A percentile compares a stretch with the other conserved stretches of the same genome.
These are phyloP conservation scores for Osedax frankpressi DNA, from an alignment of 2,888 invertebrate genomes.

Conservation along the genomic window DNA sequence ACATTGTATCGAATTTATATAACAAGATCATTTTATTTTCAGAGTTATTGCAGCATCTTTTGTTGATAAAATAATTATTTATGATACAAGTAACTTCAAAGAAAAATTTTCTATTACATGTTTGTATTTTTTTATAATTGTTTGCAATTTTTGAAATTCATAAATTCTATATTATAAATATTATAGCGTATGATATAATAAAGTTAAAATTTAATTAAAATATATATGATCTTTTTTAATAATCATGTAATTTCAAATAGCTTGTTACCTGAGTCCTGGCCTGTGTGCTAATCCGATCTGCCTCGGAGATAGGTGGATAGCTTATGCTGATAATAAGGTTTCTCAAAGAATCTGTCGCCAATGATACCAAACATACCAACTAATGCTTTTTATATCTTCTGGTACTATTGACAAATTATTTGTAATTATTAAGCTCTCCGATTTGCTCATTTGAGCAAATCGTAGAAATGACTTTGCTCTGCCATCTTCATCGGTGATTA, in stretches of 20 bases:
- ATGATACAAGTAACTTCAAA: conserved; percentile 75
- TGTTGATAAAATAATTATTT: conserved; percentile 75
- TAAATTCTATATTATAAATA: neutral
- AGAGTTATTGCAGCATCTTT: conserved; percentile 75
- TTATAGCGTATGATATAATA: neutral
- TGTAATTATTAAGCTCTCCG: too few species aligned
- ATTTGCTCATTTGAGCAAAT: too few species aligned
- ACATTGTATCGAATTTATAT: neutral
- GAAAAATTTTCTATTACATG: conserved; percentile 74
- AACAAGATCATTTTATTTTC: conserved; percentile 22
- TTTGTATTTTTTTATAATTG: conserved; percentile 28
- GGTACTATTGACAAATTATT: too few species aligned
- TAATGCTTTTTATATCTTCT: too few species aligned
- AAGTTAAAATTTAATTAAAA: too few species aligned
- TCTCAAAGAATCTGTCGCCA: conserved; percentile 42
- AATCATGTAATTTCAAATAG: conserved; percentile 32
- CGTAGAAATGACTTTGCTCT: too few species aligned
- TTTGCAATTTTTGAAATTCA: neutral
- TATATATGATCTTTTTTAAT: too few species aligned
- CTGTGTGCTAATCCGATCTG: conserved; percentile 69
- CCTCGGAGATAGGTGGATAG: conserved; percentile 60
- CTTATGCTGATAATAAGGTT: conserved; percentile 68
- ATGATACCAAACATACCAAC: too few species aligned
- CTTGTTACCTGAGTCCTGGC: conserved; percentile 60
- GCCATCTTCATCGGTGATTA: neutral